These are phyloP conservation scores for Sterrhoptilus dennistouni DNA, from an alignment of 2,113 vertebrate genomes.

Conservation along the genomic window DNA sequence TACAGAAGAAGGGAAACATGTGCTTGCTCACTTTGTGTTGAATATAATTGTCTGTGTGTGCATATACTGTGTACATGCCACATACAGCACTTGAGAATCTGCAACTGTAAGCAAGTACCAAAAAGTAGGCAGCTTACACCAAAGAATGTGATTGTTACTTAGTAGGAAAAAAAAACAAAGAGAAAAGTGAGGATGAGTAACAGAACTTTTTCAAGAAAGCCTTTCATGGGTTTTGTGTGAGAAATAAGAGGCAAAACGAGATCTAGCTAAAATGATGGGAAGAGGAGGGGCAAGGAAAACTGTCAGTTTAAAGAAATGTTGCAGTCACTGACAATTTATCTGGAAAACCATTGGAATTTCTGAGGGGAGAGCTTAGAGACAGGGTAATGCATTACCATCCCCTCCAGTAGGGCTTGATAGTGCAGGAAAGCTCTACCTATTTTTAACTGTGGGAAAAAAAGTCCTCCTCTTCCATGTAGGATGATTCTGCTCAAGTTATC, in stretches of 20 bases:
- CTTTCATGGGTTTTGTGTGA: rapidly evolving
- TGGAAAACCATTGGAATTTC: not conserved
- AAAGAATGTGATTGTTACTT: not conserved
- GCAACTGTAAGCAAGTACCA: not conserved
- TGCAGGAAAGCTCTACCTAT: not conserved
- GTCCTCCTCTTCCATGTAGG: not conserved
- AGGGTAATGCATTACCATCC: not conserved
- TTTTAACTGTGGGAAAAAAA: not conserved
- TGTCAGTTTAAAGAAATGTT: not conserved
- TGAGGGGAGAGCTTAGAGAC: not conserved
- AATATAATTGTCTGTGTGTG: not conserved
- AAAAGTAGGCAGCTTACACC: not conserved
- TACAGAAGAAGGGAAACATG: not conserved
- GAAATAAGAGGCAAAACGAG: not conserved
- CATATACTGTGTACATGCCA: rapidly evolving
- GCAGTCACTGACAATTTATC: not conserved
- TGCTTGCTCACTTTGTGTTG: not conserved
- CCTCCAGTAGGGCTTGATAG: not conserved
- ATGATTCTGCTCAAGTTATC: not conserved
- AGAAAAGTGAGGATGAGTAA: not conserved
- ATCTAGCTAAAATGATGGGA: not conserved
- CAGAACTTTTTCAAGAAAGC: not conserved
- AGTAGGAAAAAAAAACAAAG: rapidly evolving
- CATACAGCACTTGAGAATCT: not conserved
- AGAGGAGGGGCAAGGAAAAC: not conserved